Evolutionary conservation across 2,888 invertebrate species (phyloP), one percentile per base, ranked within the genome.

Genomic region (Caenorhabditis virilis): DNA sequence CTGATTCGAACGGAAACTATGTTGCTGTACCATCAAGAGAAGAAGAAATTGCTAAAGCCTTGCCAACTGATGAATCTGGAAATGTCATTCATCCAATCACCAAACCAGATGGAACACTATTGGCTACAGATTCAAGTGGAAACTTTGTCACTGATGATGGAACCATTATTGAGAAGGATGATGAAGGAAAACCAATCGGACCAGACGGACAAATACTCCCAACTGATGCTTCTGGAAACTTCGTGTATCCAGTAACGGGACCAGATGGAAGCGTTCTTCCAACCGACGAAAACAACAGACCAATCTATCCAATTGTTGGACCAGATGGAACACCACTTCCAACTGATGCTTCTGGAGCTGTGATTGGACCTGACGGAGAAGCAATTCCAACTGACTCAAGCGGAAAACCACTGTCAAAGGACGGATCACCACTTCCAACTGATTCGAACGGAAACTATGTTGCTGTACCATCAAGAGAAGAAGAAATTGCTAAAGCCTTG

Each of bases 201-300:
- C 57, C 62, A 20, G 72, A 76, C 46, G 69, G 69, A 33, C 38
- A 58, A 42, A 50, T 65, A 30, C 30, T 69, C 15, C 59, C 65
- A n/a, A 72, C 69, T 15, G 74, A 76, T 47, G 51, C 49, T 15
- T 41, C 58, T 27, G 71, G 75, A 25, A 60, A 69, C 22, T 67
- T 59, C 41, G 56, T 69, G 38, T 69, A 64, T 51, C 55, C 55
- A 15, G 76, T 64, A 18, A 55, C 61, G 36, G 67, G 67, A n/a
- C 59, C 67, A 22, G 56, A 55, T 35, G 56, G 56, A 49, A 53
- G 41, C n/a, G 56, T 55, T 2, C 38, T 55, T 9, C 58, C 58
- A 11, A 58, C 58, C 23, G 50, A 56, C 15, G 53, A 43, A n/a
- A 46, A 27, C 39, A 42, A 54, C 18, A 11, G 42, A 36, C 35